Conservation (phyloP, 2,797 vertebrate species). For the Synaphobranchus kaupii region DNA sequence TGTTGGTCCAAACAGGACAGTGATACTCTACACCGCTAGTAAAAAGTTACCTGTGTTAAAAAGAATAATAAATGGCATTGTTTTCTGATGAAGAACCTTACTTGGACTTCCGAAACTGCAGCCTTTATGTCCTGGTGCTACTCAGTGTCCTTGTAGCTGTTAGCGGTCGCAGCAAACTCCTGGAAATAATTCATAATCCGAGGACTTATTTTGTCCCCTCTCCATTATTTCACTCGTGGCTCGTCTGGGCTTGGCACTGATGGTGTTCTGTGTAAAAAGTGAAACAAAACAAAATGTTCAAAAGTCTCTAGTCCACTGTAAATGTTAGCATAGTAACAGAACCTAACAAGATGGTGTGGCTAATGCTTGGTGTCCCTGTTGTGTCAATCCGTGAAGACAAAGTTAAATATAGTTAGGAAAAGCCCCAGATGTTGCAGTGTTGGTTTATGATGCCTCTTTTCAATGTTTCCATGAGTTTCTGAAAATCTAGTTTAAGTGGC, state of each 20-base stretch:
- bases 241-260: background rate
- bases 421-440: background rate
- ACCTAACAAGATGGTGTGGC: conserved; percentile 18
- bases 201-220: background rate
- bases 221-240: background rate
- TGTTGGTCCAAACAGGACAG: background rate
- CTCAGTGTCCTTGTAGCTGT: background rate
- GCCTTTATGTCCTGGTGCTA: background rate
- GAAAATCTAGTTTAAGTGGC: background rate
- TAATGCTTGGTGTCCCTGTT: background rate
- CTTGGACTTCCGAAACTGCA: background rate
- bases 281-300: background rate
- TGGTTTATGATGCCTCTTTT: background rate
- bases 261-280: background rate
- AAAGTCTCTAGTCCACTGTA: conserved; percentile 27
- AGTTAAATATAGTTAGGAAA: conserved; percentile 26
- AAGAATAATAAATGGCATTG: background rate
- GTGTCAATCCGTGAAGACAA: conserved; percentile 14
- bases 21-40: background rate
- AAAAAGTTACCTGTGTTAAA: background rate
- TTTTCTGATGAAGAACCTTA: background rate
- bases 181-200: background rate
- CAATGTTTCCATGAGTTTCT: no score
- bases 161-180: background rate
- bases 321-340: conserved; percentile 26